Conservation (phyloP, 2,797 vertebrate genomes). For the Fistularia tabacaria region DNA sequence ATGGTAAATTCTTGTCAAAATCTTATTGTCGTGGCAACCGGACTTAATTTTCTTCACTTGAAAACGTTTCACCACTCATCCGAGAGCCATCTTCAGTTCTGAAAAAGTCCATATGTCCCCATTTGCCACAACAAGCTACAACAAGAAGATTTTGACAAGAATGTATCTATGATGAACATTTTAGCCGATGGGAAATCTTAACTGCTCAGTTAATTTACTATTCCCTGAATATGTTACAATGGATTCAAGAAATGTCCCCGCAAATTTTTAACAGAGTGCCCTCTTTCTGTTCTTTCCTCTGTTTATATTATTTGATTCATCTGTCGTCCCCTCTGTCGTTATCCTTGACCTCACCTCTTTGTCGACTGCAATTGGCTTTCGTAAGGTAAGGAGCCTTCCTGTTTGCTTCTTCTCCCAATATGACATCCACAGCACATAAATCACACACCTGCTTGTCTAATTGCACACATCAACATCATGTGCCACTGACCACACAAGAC, state of each 20-base stretch:
- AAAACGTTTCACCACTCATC: no score
- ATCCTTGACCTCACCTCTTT: slow-evolving; percentile 52
- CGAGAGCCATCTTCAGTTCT: no score
- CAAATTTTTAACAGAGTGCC: slow-evolving; percentile 89
- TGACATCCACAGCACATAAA: slow-evolving; percentile 49
- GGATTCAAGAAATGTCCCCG: neutral
- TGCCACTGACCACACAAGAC: slow-evolving; percentile 34
- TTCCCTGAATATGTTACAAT: no score
- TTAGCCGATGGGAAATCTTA: no score
- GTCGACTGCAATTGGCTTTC: slow-evolving; percentile 85
- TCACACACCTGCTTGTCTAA: slow-evolving; percentile 8
- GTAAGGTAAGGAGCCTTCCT: slow-evolving; percentile 99
- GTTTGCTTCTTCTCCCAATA: slow-evolving; percentile 73
- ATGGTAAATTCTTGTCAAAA: no score
- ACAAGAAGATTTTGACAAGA: no score
- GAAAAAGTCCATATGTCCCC: no score
- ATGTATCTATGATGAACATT: no score
- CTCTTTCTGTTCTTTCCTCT: slow-evolving; percentile 63
- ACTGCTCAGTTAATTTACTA: no score
- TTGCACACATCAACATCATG: slow-evolving; percentile 21
- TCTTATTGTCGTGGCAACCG: no score
- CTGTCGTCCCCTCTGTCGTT: slow-evolving; percentile 21
- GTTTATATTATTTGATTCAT: slow-evolving; percentile 27
- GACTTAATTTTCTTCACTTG: no score
- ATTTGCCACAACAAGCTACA: no score